Evolutionary conservation across 2,797 vertebrate genomes (phyloP), one percentile per base, ranked within the genome.

Genomic region (Luscinia megarhynchos): DNA sequence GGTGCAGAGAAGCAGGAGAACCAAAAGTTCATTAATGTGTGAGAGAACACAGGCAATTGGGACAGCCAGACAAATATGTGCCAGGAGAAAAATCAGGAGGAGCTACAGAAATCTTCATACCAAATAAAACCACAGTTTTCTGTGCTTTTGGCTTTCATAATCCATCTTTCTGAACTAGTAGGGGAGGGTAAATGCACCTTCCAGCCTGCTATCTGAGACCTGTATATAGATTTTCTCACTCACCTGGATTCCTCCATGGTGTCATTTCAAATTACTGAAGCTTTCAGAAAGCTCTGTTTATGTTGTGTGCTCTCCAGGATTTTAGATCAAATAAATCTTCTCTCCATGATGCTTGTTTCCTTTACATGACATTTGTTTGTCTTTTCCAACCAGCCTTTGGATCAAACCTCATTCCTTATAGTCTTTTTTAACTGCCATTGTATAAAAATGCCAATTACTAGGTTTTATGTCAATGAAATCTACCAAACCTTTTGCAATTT

Each of bases 391-490:
- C n/a, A 64, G 15, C 18, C 30, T 87, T 63, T 84, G 51, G 45
- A 70, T 75, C 64, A 70, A 24, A 72, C 9, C 26, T 87, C 58
- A 34, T 66, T 82, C 51, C 57, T 85, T 64, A 59, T 34, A 59
- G 23, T 59, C 53, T 24, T 73, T 96, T 84, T 85, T 91, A 90
- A 90, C 61, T 87, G 32, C 38, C 69, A 55, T 34, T 67, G 68
- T 80, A 43, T 51, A 74, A 46, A 54, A 70, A 82, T 22, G 46
- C 7, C 63, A 95, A 18, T 92, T 78, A 89, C 62, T 59, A 59
- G 73, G 9, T 5, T 83, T 93, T 95, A 51, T 77, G 38, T 57
- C 84, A 95, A 46, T 85, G 34, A 91, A 93, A 89, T 75, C 46
- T 57, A 73, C 40, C 58, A 7, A 38, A 18, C 32, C 11, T 87